Evolutionary conservation across 2,888 invertebrate species (phyloP).

Genomic region (Agrotis exclamationis): DNA sequence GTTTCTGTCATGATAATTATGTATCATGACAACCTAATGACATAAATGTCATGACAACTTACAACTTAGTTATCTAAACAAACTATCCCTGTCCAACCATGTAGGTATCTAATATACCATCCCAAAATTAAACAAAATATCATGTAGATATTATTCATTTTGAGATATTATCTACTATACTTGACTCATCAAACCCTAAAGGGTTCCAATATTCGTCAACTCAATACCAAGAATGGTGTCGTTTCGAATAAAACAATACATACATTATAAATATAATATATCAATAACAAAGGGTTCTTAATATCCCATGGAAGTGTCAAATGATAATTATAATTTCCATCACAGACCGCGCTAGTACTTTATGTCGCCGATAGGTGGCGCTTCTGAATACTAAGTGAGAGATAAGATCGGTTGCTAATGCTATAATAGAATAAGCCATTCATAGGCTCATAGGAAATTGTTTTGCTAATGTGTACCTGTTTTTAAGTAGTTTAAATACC

Average conservation of each 20-base stretch:
- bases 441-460: conserved; percentile 36
- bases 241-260: conserved; percentile 52
- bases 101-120: too few relatives aligned
- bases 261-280: conserved; percentile 59
- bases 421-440: conserved; percentile 68
- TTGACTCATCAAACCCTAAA: conserved; percentile 11
- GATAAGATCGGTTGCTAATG: conserved; percentile 82
- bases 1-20: too few relatives aligned
- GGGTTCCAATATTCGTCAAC: conserved; percentile 44
- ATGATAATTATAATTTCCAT: conserved; percentile 85
- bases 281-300: conserved; percentile 75
- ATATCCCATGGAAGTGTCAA: conserved; percentile 80
- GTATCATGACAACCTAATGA: too few relatives aligned
- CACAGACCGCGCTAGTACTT: conserved; percentile 82
- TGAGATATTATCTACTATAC: too few relatives aligned
- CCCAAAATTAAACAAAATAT: too few relatives aligned
- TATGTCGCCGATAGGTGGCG: conserved; percentile 79
- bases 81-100: too few relatives aligned
- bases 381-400: conserved; percentile 81
- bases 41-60: too few relatives aligned
- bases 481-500: neutral
- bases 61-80: too few relatives aligned
- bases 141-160: too few relatives aligned
- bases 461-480: conserved; percentile 36
- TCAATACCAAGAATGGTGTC: conserved; percentile 40